A percentile compares a stretch with the other conserved stretches of the same genome.
Conservation (phyloP, 2,888 invertebrate genomes). For the Fragum sueziense region DNA sequence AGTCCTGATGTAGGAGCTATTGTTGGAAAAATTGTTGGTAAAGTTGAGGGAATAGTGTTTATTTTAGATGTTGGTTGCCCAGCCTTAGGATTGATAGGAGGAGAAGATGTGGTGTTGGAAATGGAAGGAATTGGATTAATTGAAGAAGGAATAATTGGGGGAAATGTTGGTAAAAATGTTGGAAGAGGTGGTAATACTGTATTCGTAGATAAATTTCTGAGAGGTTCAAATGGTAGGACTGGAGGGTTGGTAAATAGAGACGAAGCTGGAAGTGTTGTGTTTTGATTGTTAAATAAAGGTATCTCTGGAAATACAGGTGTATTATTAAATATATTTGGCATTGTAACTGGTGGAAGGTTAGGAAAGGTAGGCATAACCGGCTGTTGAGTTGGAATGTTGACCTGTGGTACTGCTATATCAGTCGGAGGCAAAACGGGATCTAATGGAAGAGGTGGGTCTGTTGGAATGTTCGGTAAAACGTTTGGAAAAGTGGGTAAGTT, state of each 20-base stretch:
- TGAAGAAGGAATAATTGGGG: background rate
- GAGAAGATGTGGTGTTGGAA: background rate
- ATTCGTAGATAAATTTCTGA: background rate
- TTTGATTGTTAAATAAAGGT: background rate
- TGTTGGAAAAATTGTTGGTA: slow-evolving; percentile 8
- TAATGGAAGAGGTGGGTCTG: background rate
- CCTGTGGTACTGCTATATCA: background rate
- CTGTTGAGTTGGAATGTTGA: background rate
- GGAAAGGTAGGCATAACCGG: background rate
- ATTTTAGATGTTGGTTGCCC: background rate
- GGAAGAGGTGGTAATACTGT: background rate
- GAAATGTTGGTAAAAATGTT: background rate
- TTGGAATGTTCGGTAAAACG: background rate
- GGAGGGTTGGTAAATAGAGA: background rate
- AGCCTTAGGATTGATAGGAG: background rate
- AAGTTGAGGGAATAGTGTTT: background rate
- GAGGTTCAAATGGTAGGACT: slow-evolving; percentile 5
- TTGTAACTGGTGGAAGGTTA: background rate
- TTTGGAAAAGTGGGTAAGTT: background rate
- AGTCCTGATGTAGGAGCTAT: background rate
- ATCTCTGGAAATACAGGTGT: background rate
- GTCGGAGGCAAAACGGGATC: background rate
- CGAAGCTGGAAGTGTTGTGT: background rate
- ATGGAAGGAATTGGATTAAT: background rate
- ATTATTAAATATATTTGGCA: background rate